Conservation (phyloP, 2,113 vertebrate species). For the Eretmochelys imbricata region DNA sequence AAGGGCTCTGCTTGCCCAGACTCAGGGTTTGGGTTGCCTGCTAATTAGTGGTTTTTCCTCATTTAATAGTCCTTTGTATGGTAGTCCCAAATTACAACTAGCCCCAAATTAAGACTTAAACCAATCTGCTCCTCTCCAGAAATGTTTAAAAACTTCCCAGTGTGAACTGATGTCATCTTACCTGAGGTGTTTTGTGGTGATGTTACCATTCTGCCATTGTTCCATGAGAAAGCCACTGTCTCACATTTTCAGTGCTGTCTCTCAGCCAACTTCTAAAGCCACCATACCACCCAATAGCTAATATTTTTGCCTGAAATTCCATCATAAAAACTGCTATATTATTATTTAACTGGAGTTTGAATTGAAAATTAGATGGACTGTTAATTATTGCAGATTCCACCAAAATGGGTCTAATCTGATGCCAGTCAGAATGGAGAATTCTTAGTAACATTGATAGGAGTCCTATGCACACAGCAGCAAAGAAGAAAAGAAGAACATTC, state of each 20-base stretch:
- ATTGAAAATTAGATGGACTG: background rate
- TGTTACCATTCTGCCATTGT: background rate
- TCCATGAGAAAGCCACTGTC: background rate
- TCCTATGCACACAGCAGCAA: background rate
- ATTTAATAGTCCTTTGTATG: background rate
- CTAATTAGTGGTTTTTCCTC: background rate
- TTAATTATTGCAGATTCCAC: background rate
- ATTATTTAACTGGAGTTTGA: background rate
- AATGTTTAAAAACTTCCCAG: background rate
- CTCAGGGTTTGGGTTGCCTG: accelerated
- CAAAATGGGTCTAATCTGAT: background rate
- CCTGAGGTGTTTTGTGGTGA: no score
- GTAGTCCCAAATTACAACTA: background rate
- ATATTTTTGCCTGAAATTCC: background rate
- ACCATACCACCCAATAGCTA: background rate
- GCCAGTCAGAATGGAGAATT: background rate
- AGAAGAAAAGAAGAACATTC: background rate
- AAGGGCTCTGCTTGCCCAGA: background rate
- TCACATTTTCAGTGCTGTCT: background rate
- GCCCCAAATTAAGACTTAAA: background rate
- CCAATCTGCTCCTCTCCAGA: background rate
- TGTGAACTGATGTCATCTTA: background rate
- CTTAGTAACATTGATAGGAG: background rate
- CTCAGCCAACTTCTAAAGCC: background rate
- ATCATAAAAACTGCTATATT: background rate